Evolutionary conservation across 2,888 invertebrate genomes (phyloP).

Genomic region (Tenthredo livida): DNA sequence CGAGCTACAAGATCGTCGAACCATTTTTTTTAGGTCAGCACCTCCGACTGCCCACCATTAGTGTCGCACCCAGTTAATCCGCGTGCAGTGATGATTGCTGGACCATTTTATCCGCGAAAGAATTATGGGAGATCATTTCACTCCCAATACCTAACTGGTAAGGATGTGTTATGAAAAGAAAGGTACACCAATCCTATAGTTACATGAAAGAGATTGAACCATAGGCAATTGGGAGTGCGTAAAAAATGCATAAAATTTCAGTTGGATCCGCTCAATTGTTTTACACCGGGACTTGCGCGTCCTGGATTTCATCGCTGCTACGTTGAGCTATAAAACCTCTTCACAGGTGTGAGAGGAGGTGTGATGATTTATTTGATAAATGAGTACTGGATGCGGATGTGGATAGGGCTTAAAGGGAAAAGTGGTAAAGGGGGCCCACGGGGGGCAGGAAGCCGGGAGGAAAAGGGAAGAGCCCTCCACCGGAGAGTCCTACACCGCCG

Average conservation of each 20-base stretch:
- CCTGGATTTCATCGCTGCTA: background rate
- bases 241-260: slow-evolving; percentile 5
- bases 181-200: background rate
- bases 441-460: slow-evolving; percentile 57
- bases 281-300: background rate
- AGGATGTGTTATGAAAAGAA: background rate
- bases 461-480: slow-evolving; percentile 74
- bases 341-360: slow-evolving; percentile 74
- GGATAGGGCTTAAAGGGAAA: slow-evolving; percentile 72
- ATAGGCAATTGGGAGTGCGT: background rate
- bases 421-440: slow-evolving; percentile 58
- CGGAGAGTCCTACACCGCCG: slow-evolving; percentile 76
- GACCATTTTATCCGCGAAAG: background rate
- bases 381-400: slow-evolving; percentile 75
- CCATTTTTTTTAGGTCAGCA: background rate
- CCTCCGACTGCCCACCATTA: background rate
- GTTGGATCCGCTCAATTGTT: slow-evolving; percentile 2
- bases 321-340: slow-evolving; percentile 64
- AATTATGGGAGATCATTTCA: background rate
- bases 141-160: background rate
- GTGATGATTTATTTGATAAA: slow-evolving; percentile 77
- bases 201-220: background rate
- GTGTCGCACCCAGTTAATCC: background rate
- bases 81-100: background rate
- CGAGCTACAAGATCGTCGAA: background rate